A percentile compares a stretch with the other conserved stretches of the same genome.
Evolutionary conservation across 2,797 vertebrate species (phyloP).

Genomic region (Chelidonichthys spinosus): DNA sequence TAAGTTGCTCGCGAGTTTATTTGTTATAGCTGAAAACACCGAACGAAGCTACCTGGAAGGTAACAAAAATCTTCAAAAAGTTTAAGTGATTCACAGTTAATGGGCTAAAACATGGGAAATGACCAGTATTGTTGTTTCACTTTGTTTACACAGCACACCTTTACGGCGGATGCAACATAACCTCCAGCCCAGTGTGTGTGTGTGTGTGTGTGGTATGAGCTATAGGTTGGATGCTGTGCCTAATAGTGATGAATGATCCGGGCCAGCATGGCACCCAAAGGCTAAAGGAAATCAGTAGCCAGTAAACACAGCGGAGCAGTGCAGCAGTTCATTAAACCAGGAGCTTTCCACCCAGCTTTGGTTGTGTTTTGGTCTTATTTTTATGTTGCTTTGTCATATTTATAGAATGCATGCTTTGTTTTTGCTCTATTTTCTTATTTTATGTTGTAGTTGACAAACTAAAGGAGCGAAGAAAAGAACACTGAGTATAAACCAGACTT

Average conservation of each 20-base stretch:
- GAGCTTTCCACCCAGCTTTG: constrained; percentile 22
- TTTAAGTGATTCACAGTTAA: constrained; percentile 37
- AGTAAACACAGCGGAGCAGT: constrained; percentile 50
- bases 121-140: background rate
- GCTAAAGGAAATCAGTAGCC: constrained; percentile 72
- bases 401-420: background rate
- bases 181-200: background rate
- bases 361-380: background rate
- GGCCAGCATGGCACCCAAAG: constrained; percentile 49
- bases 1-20: background rate
- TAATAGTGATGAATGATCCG: constrained; percentile 69
- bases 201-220: constrained; percentile 15
- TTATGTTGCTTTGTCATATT: background rate
- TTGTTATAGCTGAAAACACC: constrained; percentile 15
- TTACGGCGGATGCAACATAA: constrained; percentile 1
- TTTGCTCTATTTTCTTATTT: background rate
- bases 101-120: constrained; percentile 23
- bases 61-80: constrained; percentile 13
- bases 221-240: constrained; percentile 1
- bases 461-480: too few relatives aligned
- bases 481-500: too few relatives aligned
- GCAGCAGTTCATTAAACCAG: constrained; percentile 37
- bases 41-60: constrained; percentile 7
- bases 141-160: constrained; percentile 22
- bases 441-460: background rate